Evolutionary conservation across 2,113 vertebrate genomes (phyloP).

Genomic region (Petroica traversi): DNA sequence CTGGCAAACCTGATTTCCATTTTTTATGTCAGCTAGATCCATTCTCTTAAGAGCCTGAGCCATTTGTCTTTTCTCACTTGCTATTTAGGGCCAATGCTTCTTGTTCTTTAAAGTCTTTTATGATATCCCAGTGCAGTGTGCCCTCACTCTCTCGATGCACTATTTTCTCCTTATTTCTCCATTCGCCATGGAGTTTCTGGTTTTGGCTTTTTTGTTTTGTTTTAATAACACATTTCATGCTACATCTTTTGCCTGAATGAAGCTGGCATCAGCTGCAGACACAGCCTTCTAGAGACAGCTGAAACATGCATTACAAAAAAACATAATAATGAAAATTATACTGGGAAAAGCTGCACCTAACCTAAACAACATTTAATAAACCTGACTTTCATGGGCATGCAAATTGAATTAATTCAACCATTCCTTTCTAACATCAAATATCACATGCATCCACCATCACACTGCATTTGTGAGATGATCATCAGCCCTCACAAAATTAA

Average conservation of each 20-base stretch:
- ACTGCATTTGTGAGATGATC: neutral
- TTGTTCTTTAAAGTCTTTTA: neutral
- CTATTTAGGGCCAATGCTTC: neutral
- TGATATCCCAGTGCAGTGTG: neutral
- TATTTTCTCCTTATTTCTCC: neutral
- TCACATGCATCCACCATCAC: neutral
- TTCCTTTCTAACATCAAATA: neutral
- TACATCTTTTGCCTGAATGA: neutral
- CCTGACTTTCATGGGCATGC: neutral
- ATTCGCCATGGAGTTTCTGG: neutral
- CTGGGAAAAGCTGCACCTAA: conserved; percentile 11
- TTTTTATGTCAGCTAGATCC: neutral
- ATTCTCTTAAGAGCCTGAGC: neutral
- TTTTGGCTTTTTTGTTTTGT: neutral
- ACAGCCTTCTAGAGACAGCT: neutral
- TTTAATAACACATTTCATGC: neutral
- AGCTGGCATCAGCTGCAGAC: neutral
- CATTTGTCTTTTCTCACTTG: neutral
- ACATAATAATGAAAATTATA: neutral
- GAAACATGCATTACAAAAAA: neutral
- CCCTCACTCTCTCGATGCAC: neutral
- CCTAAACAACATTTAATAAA: neutral
- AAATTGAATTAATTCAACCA: neutral
- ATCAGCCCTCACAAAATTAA: neutral
- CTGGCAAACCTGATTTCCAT: neutral